Evolutionary conservation across 2,113 vertebrate genomes (phyloP).

Genomic region (Brachirus orientalis): DNA sequence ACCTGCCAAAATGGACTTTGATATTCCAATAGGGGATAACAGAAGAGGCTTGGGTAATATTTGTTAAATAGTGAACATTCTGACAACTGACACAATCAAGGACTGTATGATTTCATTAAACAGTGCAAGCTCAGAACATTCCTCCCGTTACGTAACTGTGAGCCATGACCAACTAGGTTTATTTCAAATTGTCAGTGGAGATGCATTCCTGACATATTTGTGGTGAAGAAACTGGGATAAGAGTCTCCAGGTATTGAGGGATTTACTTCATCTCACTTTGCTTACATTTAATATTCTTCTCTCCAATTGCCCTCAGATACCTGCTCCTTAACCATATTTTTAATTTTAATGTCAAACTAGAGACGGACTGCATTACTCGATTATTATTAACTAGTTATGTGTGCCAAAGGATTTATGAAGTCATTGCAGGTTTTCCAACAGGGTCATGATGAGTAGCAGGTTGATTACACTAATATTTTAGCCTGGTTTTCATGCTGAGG

Average conservation of each 20-base stretch:
- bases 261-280: too few relatives aligned
- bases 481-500: too few relatives aligned
- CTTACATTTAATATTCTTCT: not conserved
- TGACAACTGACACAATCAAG: not conserved
- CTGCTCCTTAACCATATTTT: too few relatives aligned
- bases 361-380: not conserved
- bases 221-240: not conserved
- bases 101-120: not conserved
- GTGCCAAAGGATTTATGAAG: too few relatives aligned
- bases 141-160: constrained; percentile 35
- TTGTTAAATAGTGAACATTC: not conserved
- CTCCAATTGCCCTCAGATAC: not conserved
- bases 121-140: constrained; percentile 7
- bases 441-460: too few relatives aligned
- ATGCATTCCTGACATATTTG: constrained; percentile 38
- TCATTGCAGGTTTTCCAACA: too few relatives aligned
- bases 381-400: too few relatives aligned
- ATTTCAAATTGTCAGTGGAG: not conserved
- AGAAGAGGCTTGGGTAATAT: not conserved
- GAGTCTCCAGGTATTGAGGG: constrained; percentile 4
- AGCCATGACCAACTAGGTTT: constrained; percentile 17
- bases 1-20: not conserved
- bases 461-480: too few relatives aligned
- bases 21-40: not conserved
- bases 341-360: too few relatives aligned